Conservation (phyloP, 2,797 vertebrate genomes). For the Neoniphon sammara region DNA sequence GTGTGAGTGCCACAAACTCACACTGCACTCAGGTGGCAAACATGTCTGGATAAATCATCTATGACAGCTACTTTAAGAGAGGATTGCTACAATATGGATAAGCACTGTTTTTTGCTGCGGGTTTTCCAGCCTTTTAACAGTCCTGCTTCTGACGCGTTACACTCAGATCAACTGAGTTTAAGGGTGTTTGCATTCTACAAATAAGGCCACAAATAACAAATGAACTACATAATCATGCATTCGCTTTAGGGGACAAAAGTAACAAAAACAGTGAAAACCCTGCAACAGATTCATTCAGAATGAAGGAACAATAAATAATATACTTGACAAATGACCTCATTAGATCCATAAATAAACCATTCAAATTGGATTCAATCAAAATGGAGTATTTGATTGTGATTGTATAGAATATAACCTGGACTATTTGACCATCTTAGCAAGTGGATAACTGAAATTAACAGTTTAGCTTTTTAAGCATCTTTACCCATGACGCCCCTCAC, state of each 20-base stretch:
- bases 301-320: constrained; percentile 44
- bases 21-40: neutral
- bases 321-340: constrained; percentile 1
- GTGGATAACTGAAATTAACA: neutral
- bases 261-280: constrained; percentile 23
- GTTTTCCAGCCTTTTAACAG: constrained; percentile 34
- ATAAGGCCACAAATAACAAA: neutral
- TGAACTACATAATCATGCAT: constrained; percentile 8
- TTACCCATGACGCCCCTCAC: constrained; percentile 20
- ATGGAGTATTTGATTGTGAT: constrained; percentile 22
- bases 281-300: constrained; percentile 18
- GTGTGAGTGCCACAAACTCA: neutral
- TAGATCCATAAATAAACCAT: constrained; percentile 46
- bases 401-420: constrained; percentile 37
- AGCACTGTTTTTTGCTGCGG: constrained; percentile 10
- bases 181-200: constrained; percentile 12
- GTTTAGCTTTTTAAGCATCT: neutral
- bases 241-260: constrained; percentile 23
- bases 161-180: constrained; percentile 30
- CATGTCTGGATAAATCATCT: neutral
- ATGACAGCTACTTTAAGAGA: neutral
- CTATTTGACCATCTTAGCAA: constrained; percentile 2
- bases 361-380: constrained; percentile 42
- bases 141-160: neutral
- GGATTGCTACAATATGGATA: constrained; percentile 25